Evolutionary conservation across 2,113 vertebrate species (phyloP).

Genomic region (Coracopsis vasa): DNA sequence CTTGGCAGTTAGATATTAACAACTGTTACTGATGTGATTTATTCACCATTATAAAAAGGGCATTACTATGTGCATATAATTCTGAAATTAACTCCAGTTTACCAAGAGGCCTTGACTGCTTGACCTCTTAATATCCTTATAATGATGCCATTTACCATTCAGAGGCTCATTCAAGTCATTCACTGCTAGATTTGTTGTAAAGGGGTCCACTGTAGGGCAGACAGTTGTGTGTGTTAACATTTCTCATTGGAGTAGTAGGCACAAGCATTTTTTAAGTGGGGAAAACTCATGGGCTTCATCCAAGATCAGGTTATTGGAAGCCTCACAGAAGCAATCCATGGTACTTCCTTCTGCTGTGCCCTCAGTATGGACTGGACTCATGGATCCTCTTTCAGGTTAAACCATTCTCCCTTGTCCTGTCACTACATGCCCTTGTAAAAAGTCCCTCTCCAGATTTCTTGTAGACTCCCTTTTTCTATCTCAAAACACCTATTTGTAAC

Average conservation of each 20-base stretch:
- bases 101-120: slow-evolving; percentile 88
- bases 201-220: slow-evolving; percentile 69
- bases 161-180: slow-evolving; percentile 82
- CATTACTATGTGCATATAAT: slow-evolving; percentile 94
- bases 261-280: not conserved
- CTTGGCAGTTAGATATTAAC: slow-evolving; percentile 98
- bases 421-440: not conserved
- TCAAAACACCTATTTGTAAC: not conserved
- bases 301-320: not conserved
- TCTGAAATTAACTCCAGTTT: slow-evolving; percentile 97
- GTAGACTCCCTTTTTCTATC: not conserved
- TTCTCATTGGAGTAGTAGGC: not conserved
- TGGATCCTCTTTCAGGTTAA: not conserved
- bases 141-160: slow-evolving; percentile 98
- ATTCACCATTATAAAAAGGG: slow-evolving; percentile 90
- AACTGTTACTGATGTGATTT: slow-evolving; percentile 97
- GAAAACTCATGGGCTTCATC: not conserved
- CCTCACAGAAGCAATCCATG: accelerated
- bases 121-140: slow-evolving; percentile 99
- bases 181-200: slow-evolving; percentile 62
- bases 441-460: not conserved
- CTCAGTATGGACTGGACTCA: not conserved
- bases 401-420: not conserved
- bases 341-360: not conserved
- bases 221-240: slow-evolving; percentile 6